Evolutionary conservation across 37 sponge, comb jelly and placozoan species (phyloP).

Genomic region (Oscarella lobularis): DNA sequence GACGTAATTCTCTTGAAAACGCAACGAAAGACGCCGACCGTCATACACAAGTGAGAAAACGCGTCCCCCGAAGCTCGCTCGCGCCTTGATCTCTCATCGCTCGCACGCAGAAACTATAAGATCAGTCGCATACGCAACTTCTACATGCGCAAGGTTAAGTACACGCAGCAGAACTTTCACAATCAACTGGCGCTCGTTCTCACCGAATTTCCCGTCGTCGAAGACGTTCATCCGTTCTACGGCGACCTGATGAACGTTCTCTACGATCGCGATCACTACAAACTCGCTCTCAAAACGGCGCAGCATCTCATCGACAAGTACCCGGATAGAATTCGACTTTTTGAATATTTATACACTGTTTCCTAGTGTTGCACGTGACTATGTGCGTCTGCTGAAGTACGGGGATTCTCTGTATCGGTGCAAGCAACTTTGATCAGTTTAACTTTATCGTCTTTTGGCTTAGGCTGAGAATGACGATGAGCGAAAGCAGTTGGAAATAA

Average conservation of each 20-base stretch:
- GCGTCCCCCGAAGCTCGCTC: no score
- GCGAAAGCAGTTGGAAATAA: no score
- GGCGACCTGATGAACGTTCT: conserved; percentile 98
- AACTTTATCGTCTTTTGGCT: no score
- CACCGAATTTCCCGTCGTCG: conserved; percentile 92
- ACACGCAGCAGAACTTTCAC: conserved; percentile 92
- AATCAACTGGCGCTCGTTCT: conserved; percentile 76
- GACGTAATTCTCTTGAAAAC: conserved; percentile 95
- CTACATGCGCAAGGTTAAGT: conserved; percentile 93
- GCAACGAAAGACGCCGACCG: conserved; percentile 96
- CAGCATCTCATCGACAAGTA: conserved; percentile 89
- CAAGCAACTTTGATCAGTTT: no score
- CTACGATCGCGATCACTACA: conserved; percentile 97
- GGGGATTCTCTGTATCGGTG: conserved; percentile 97
- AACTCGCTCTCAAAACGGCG: conserved; percentile 92
- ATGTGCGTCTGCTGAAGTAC: conserved; percentile 85
- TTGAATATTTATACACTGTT: no score
- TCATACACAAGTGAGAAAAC: conserved; percentile 83
- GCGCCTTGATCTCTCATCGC: no score
- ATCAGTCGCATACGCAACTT: conserved; percentile 91
- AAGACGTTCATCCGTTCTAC: conserved; percentile 97
- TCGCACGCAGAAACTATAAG: conserved; percentile 68
- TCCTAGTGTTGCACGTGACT: conserved; percentile 74
- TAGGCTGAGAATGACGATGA: no score
- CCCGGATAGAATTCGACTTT: no score